Evolutionary conservation across 2,113 vertebrate species (phyloP).

Genomic region (Mellivora capensis): DNA sequence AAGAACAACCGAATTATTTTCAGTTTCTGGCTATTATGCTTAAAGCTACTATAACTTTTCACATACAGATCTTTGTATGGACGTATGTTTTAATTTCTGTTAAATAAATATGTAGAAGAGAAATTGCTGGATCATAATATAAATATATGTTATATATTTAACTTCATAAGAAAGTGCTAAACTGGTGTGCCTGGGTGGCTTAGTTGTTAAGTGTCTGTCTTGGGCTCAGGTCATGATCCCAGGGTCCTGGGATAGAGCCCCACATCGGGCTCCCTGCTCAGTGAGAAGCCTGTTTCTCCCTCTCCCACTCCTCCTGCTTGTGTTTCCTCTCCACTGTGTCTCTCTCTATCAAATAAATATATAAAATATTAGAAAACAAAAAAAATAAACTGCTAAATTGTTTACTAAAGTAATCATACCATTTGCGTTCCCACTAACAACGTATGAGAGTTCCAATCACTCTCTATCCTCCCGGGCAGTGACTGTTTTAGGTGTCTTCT

Average conservation of each 20-base stretch:
- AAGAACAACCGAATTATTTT: conserved; percentile 15
- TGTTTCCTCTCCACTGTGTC: too few species aligned
- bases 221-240: too few species aligned
- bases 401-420: not conserved
- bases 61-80: not conserved
- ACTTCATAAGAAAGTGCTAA: not conserved
- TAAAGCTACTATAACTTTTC: not conserved
- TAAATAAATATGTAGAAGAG: not conserved
- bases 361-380: too few species aligned
- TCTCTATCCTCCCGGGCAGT: not conserved
- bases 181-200: too few species aligned
- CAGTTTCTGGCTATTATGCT: not conserved
- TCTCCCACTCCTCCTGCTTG: too few species aligned
- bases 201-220: too few species aligned
- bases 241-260: too few species aligned
- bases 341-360: too few species aligned
- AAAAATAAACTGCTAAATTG: not conserved
- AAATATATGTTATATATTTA: not conserved
- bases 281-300: too few species aligned
- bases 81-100: conserved; percentile 18
- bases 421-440: not conserved
- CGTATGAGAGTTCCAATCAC: not conserved
- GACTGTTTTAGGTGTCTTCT: not conserved
- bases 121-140: not conserved
- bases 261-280: too few species aligned